Evolutionary conservation across 2,113 vertebrate genomes (phyloP).

Genomic region (Scalopus aquaticus): DNA sequence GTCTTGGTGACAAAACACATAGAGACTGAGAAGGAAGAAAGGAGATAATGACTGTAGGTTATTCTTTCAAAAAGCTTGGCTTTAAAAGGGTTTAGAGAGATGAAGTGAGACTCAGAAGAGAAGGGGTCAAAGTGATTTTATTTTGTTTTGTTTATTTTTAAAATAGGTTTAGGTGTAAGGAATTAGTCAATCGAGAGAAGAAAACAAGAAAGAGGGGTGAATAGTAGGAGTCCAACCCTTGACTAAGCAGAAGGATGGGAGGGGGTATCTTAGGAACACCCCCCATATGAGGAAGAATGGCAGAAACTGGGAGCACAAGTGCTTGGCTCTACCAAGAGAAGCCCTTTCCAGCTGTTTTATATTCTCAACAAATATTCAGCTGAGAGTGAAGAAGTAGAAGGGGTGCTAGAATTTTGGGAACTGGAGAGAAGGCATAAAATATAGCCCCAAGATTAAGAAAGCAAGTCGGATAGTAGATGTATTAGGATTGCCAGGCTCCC

Average conservation of each 20-base stretch:
- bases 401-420: background rate
- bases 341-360: background rate
- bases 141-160: no score
- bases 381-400: background rate
- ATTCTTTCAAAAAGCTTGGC: background rate
- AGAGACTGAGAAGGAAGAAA: background rate
- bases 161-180: background rate
- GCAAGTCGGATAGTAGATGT: background rate
- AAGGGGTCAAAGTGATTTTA: background rate
- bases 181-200: background rate
- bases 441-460: background rate
- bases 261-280: rapidly evolving
- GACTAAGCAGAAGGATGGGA: background rate
- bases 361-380: background rate
- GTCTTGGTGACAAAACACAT: background rate
- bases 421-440: background rate
- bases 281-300: background rate
- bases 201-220: background rate
- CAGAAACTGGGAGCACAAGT: rapidly evolving
- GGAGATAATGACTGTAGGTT: no score
- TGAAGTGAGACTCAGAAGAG: background rate
- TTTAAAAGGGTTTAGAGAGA: background rate
- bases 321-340: no score
- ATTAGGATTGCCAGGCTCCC: background rate
- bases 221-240: background rate